Conservation (phyloP, 2,888 invertebrate species). For the Hylaea fasciaria region DNA sequence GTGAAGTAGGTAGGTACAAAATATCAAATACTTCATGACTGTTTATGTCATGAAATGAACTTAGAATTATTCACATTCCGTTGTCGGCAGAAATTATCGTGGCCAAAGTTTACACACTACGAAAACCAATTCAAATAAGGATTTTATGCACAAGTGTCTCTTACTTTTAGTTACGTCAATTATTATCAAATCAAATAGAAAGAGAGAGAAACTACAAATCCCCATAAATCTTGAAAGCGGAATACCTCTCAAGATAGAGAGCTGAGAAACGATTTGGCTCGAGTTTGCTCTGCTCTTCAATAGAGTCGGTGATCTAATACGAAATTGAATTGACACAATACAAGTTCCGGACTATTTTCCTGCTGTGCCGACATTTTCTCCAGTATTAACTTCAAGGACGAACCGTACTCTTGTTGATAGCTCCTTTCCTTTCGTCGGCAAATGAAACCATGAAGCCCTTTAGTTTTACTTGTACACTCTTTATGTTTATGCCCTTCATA, state of each 20-base stretch:
- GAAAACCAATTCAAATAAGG: too few relatives aligned
- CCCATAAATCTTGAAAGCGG: neutral
- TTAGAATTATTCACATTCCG: too few relatives aligned
- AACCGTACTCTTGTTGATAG: constrained; percentile 13
- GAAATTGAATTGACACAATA: constrained; percentile 39
- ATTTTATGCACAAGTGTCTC: too few relatives aligned
- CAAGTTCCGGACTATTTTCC: constrained; percentile 29
- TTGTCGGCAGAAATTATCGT: too few relatives aligned
- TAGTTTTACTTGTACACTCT: constrained; percentile 15
- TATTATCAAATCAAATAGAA: too few relatives aligned
- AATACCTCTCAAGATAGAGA: neutral
- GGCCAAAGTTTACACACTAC: too few relatives aligned
- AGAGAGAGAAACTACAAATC: neutral
- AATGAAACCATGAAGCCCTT: constrained; percentile 14
- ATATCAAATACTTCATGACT: too few relatives aligned
- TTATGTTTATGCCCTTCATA: neutral
- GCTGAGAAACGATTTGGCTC: constrained; percentile 8
- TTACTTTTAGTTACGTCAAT: too few relatives aligned
- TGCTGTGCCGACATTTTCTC: constrained; percentile 13
- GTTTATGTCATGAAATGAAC: too few relatives aligned
- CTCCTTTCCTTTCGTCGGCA: constrained; percentile 5
- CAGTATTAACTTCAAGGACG: constrained; percentile 18
- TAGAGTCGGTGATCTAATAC: constrained; percentile 32
- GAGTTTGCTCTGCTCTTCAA: constrained; percentile 24
- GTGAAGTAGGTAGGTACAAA: too few relatives aligned